Conservation (phyloP, 2,888 invertebrate species). For the Exephanes ischioxanthus region DNA sequence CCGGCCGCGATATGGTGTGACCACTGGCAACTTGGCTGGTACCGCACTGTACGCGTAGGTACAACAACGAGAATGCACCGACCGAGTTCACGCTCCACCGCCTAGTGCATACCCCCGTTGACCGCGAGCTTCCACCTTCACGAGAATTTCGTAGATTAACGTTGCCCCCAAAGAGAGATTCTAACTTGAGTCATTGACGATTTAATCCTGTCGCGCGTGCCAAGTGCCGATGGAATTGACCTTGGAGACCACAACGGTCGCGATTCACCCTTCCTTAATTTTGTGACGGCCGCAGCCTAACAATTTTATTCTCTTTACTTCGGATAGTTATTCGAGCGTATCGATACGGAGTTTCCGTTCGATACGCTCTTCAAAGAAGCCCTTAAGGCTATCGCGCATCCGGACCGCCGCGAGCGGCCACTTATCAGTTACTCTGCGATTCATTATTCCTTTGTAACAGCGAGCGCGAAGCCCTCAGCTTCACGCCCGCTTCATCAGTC, state of each 20-base stretch:
- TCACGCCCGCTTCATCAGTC: too few species aligned
- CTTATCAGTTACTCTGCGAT: too few species aligned
- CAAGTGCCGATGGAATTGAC: slow-evolving; percentile 12
- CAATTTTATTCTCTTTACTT: too few species aligned
- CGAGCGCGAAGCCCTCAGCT: too few species aligned
- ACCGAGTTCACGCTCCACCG: slow-evolving; percentile 26
- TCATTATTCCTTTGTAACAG: too few species aligned
- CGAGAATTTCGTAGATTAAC: slow-evolving; percentile 60
- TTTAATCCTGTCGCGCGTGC: slow-evolving; percentile 43
- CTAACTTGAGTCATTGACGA: slow-evolving; percentile 44
- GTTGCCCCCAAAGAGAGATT: slow-evolving; percentile 32
- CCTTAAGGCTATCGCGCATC: too few species aligned
- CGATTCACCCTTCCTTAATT: neutral
- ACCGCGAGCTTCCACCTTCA: slow-evolving; percentile 51
- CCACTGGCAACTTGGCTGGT: slow-evolving; percentile 27
- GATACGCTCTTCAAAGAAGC: too few species aligned
- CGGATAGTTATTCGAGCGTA: too few species aligned
- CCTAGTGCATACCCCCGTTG: slow-evolving; percentile 28
- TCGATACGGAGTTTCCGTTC: too few species aligned
- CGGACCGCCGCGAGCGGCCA: too few species aligned
- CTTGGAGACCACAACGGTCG: neutral
- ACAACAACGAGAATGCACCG: slow-evolving; percentile 18
- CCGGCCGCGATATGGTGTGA: slow-evolving; percentile 44
- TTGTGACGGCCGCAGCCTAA: too few species aligned
- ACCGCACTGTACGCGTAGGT: slow-evolving; percentile 3